Evolutionary conservation across 2,797 vertebrate species (phyloP).

Genomic region (Picus viridis): DNA sequence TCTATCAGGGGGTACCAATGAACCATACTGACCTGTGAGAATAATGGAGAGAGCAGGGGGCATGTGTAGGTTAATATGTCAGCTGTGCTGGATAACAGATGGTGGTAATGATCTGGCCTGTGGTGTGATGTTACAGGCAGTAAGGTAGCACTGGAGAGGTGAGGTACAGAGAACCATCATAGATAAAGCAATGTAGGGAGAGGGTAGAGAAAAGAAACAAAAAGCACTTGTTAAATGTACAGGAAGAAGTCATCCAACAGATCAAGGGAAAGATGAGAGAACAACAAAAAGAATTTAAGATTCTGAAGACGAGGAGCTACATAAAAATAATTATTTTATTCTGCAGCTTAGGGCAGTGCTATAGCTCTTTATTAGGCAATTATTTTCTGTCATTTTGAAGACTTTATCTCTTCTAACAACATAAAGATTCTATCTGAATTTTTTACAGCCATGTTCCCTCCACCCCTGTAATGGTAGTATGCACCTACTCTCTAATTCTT

Average conservation of each 20-base stretch:
- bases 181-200: not conserved
- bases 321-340: conserved; percentile 57
- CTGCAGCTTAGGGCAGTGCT: conserved; percentile 38
- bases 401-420: conserved; percentile 25
- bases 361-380: conserved; percentile 62
- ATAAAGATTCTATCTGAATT: conserved; percentile 23
- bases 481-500: not conserved
- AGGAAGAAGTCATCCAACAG: not conserved
- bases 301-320: not conserved
- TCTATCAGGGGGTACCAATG: not conserved
- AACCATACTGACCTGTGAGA: conserved; percentile 16
- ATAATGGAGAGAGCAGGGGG: not conserved
- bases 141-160: not conserved
- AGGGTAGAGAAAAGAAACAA: not conserved
- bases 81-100: conserved; percentile 26
- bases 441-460: not conserved
- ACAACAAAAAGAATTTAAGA: conserved; percentile 29
- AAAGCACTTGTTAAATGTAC: not conserved
- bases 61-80: conserved; percentile 7
- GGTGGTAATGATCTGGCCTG: not conserved
- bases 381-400: conserved; percentile 58
- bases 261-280: conserved; percentile 26
- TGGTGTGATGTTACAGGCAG: not conserved
- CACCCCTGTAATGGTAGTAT: not conserved
- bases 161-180: not conserved